Percentiles rank a stretch among this genome's conserved stretches.
These are phyloP conservation scores for Carposina sasakii DNA, from an alignment of 1,140 invertebrate genomes.

Conservation along the genomic window DNA sequence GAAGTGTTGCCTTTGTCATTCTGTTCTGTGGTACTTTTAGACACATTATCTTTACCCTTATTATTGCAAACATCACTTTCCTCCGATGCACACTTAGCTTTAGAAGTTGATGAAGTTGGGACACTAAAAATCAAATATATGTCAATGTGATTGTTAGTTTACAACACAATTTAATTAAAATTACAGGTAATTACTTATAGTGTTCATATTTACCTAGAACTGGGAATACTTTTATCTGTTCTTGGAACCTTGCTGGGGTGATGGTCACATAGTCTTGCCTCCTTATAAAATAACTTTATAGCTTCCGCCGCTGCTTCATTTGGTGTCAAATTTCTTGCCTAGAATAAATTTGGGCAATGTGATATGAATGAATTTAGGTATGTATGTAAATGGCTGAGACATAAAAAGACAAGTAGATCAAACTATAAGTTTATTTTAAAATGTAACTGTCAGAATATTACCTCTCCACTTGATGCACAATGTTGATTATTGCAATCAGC, in stretches of 20 bases:
- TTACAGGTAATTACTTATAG: too few species aligned
- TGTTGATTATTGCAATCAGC: slow-evolving; percentile 86
- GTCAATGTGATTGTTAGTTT: too few species aligned
- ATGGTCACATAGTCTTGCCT: slow-evolving; percentile 86
- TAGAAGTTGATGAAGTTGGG: too few species aligned
- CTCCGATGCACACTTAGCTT: too few species aligned
- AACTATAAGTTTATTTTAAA: slow-evolving; percentile 4
- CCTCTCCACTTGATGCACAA: slow-evolving; percentile 91
- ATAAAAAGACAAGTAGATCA: slow-evolving; percentile 9
- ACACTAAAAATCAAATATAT: too few species aligned
- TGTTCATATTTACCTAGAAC: slow-evolving; percentile 38
- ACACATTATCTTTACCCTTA: too few species aligned
- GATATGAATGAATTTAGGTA: not conserved
- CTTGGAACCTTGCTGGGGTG: slow-evolving; percentile 82
- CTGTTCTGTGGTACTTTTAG: slow-evolving; percentile 35
- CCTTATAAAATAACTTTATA: slow-evolving; percentile 87
- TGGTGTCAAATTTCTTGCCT: slow-evolving; percentile 82
- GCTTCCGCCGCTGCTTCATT: slow-evolving; percentile 92
- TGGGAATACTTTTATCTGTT: slow-evolving; percentile 66
- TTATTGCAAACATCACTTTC: too few species aligned
- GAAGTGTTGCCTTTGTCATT: slow-evolving; percentile 25
- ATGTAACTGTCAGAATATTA: too few species aligned
- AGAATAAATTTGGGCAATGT: slow-evolving; percentile 12
- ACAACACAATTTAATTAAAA: too few species aligned
- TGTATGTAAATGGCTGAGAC: not conserved